A percentile compares a stretch with the other conserved stretches of the same genome.
Evolutionary conservation across 1,140 invertebrate genomes (phyloP).

Genomic region (Drosophila kepulauana): DNA sequence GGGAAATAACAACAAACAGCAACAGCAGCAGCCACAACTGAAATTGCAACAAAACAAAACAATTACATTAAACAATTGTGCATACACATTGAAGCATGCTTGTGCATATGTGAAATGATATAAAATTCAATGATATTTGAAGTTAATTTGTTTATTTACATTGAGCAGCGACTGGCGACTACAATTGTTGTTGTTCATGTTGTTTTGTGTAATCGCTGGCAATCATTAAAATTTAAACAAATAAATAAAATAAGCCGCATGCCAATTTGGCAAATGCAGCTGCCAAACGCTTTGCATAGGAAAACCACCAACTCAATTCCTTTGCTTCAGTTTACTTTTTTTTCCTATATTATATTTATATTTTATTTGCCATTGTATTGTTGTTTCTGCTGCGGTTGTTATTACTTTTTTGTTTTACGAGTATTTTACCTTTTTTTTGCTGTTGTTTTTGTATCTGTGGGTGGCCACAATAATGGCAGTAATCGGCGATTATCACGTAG

Average conservation of each 20-base stretch:
- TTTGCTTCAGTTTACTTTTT: not conserved
- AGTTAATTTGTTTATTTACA: constrained; percentile 78
- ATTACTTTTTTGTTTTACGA: constrained; percentile 34
- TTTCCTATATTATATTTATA: constrained; percentile 23
- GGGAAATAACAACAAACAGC: constrained; percentile 40
- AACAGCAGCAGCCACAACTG: too few relatives aligned
- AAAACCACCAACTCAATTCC: constrained; percentile 26
- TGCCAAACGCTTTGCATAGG: constrained; percentile 38
- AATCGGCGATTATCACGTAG: constrained; percentile 72
- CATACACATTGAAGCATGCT: constrained; percentile 2
- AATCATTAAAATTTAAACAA: constrained; percentile 68
- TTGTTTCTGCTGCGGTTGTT: constrained; percentile 8
- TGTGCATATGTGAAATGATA: constrained; percentile 18
- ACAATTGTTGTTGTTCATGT: constrained; percentile 12
- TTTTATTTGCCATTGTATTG: constrained; percentile 25
- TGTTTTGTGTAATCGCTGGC: constrained; percentile 17
- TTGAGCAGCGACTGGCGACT: constrained; percentile 20
- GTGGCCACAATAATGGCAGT: constrained; percentile 69
- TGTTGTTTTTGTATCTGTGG: constrained; percentile 54
- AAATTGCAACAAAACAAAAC: constrained; percentile 52
- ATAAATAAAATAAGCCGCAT: constrained; percentile 62
- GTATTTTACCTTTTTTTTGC: constrained; percentile 45
- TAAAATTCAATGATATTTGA: constrained; percentile 66
- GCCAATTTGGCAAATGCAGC: constrained; percentile 54
- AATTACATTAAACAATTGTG: constrained; percentile 64